A percentile compares a stretch with the other conserved stretches of the same genome.
Conservation (phyloP, 2,888 invertebrate species). For the Patella caerulea region DNA sequence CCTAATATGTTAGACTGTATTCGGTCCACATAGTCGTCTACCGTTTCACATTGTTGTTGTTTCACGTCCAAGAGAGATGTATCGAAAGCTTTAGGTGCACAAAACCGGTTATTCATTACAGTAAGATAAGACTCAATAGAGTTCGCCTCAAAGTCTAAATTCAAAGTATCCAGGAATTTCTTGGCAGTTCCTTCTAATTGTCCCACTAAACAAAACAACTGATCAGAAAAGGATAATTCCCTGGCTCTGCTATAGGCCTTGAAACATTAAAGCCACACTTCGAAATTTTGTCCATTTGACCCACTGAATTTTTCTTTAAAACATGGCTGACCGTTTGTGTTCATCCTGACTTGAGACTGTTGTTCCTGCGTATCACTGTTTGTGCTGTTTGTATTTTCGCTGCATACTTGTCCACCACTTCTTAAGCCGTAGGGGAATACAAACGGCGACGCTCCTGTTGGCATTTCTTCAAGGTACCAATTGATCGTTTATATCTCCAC, state of each 20-base stretch:
- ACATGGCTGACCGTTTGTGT: not conserved
- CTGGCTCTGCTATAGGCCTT: not conserved
- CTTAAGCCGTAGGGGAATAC: too few relatives aligned
- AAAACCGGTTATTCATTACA: too few relatives aligned
- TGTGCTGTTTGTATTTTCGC: too few relatives aligned
- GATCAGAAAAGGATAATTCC: not conserved
- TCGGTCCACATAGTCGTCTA: not conserved
- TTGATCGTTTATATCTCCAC: too few relatives aligned
- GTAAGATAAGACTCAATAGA: not conserved
- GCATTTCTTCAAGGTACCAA: too few relatives aligned
- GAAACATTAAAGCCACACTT: not conserved
- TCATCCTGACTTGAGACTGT: too few relatives aligned
- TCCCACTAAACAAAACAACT: not conserved
- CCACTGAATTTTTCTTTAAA: not conserved
- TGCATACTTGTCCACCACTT: too few relatives aligned
- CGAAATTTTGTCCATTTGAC: not conserved
- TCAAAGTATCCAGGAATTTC: not conserved
- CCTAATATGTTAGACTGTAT: not conserved
- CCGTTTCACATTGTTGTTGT: not conserved
- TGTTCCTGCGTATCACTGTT: too few relatives aligned
- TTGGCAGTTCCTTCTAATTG: not conserved
- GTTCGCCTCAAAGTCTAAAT: not conserved
- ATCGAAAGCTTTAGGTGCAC: not conserved
- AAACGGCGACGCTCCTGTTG: too few relatives aligned
- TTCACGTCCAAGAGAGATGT: not conserved